Conservation (phyloP, 2,797 vertebrate species). For the Sebastes matsubarae region DNA sequence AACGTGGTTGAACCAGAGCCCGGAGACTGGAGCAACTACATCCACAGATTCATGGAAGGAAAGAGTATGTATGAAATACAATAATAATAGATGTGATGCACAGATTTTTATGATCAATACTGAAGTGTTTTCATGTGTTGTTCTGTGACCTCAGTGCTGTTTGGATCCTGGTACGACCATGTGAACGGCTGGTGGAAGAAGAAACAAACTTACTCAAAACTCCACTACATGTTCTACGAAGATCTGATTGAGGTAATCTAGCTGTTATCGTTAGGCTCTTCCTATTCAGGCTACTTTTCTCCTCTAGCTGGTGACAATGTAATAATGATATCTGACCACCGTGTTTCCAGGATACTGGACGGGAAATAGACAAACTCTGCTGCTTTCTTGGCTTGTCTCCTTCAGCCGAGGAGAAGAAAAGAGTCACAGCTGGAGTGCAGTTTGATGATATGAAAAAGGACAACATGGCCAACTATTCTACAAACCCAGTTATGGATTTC, state of each 20-base stretch:
- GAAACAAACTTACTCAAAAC: slow-evolving; percentile 62
- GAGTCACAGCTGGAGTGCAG: slow-evolving; percentile 70
- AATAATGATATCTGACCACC: background rate
- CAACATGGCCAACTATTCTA: slow-evolving; percentile 59
- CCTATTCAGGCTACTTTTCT: background rate
- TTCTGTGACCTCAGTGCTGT: slow-evolving; percentile 70
- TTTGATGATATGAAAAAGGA: slow-evolving; percentile 87
- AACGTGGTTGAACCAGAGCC: slow-evolving; percentile 33
- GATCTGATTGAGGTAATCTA: slow-evolving; percentile 53
- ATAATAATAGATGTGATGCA: background rate
- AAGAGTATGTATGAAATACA: background rate
- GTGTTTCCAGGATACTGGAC: slow-evolving; percentile 43
- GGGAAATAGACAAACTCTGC: slow-evolving; percentile 63
- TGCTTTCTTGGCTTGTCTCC: slow-evolving; percentile 62
- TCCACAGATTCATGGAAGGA: background rate
- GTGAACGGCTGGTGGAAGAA: slow-evolving; percentile 86
- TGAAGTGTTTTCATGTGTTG: background rate
- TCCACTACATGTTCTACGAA: slow-evolving; percentile 70
- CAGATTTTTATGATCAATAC: background rate
- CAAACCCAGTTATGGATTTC: slow-evolving; percentile 75
- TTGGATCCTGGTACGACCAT: slow-evolving; percentile 87
- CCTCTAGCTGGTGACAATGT: background rate
- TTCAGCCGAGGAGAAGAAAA: slow-evolving; percentile 65
- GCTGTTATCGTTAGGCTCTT: background rate
- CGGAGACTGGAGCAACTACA: slow-evolving; percentile 2